A percentile compares a stretch with the other conserved stretches of the same genome.
Conservation (phyloP, 2,797 vertebrate genomes). For the Pygocentrus nattereri region DNA sequence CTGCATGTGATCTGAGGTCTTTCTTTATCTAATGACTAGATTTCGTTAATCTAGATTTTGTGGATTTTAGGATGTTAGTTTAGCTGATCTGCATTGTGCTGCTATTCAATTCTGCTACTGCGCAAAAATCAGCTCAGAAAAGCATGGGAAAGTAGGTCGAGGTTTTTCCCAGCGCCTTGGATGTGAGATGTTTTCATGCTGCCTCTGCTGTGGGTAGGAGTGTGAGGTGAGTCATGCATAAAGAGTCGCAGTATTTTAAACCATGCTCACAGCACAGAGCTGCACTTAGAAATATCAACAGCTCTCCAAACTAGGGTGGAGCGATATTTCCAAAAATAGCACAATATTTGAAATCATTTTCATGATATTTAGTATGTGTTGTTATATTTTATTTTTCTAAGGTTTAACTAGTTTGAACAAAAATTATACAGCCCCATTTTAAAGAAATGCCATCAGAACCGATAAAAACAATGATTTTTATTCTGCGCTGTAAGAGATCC, state of each 20-base stretch:
- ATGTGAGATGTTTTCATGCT: slow-evolving; percentile 30
- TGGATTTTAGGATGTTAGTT: neutral
- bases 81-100: neutral
- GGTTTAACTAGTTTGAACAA: too few species aligned
- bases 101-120: slow-evolving; percentile 46
- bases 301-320: neutral
- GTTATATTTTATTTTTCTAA: too few species aligned
- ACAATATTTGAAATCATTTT: neutral
- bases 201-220: slow-evolving; percentile 45
- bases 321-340: neutral
- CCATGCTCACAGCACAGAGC: neutral
- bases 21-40: neutral
- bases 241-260: slow-evolving; percentile 25
- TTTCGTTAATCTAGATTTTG: neutral
- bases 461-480: too few species aligned
- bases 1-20: neutral
- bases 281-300: neutral
- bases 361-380: neutral
- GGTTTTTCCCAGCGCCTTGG: slow-evolving; percentile 42
- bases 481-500: too few species aligned
- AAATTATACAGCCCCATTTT: too few species aligned
- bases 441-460: too few species aligned
- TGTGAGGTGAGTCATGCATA: slow-evolving; percentile 34
- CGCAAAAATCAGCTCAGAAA: slow-evolving; percentile 48
- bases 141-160: slow-evolving; percentile 68